Evolutionary conservation across 2,888 invertebrate genomes (phyloP), one percentile per base, ranked within the genome.

Genomic region (Baronia brevicornis): DNA sequence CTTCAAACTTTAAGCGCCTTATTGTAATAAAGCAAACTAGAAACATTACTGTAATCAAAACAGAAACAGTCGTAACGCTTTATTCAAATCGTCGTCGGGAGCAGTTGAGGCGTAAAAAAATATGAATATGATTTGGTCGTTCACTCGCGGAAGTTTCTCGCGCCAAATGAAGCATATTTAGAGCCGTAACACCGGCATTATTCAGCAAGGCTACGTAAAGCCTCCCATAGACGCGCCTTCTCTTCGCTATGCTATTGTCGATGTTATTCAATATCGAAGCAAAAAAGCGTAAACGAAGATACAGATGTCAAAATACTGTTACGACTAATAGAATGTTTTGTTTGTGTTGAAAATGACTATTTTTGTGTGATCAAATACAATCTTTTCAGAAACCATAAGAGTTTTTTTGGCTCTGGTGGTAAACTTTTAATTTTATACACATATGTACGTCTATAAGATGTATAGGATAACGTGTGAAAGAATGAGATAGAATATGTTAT

Each of bases 81-180:
- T 78, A 82, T 80, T 79, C 73, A 79, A 80, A 80, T 79, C 55
- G 46, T 43, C 61, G 65, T 64, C 61, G 59, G 48, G 65, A 77
- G 57, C 79, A 78, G 73, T 79, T 74, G 73, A 74, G 69, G 72
- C 68, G 78, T 64, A 77, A 82, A 78, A 74, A 80, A 82, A 79
- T 77, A 80, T 79, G 82, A 82, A 82, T 82, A 82, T 70, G 78
- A 79, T 79, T 79, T 74, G 64, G 68, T 63, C 60, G 68, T 73
- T 73, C 67, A 71, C 71, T 72, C 68, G 60, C 54, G 60, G 52
- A 77, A 78, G 68, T 75, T 78, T 70, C 60, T 57, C 63, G 69
- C 69, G 69, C 74, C 80, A 80, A 80, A 82, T 82, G 82, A 82
- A 82, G 67, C 82, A 75, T 80, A 80, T 79, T 82, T 70, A 70